These are phyloP conservation scores for Penaeus japonicus DNA, from an alignment of 1,140 invertebrate genomes.

Conservation along the genomic window DNA sequence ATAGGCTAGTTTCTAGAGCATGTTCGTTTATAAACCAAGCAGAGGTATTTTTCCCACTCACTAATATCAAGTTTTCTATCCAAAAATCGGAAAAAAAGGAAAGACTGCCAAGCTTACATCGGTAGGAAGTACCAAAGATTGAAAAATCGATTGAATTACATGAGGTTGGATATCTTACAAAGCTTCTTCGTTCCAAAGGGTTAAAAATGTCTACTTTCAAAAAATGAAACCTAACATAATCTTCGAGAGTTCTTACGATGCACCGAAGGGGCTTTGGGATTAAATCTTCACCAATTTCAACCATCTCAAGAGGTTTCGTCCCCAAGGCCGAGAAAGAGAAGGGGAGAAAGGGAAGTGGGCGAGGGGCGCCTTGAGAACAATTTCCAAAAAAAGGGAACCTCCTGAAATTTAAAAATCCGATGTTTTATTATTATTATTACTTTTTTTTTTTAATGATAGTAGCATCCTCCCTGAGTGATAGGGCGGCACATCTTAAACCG, in stretches of 20 bases:
- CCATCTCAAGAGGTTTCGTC: constrained; percentile 13
- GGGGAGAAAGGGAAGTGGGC: background rate
- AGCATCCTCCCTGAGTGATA: constrained; percentile 52
- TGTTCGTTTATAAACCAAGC: too few relatives aligned
- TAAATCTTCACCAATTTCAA: constrained; percentile 15
- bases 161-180: too few relatives aligned
- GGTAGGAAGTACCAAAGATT: too few relatives aligned
- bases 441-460: background rate
- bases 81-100: too few relatives aligned
- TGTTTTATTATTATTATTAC: constrained; percentile 33
- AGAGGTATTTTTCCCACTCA: too few relatives aligned
- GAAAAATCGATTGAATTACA: too few relatives aligned
- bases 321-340: background rate
- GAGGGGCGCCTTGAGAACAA: too few relatives aligned
- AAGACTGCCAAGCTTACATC: too few relatives aligned
- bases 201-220: too few relatives aligned
- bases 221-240: constrained; percentile 9
- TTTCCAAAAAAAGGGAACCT: background rate
- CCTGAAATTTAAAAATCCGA: constrained; percentile 25
- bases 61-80: too few relatives aligned
- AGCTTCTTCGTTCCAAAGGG: too few relatives aligned
- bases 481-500: constrained; percentile 47
- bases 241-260: constrained; percentile 40
- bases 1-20: too few relatives aligned
- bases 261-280: constrained; percentile 31